Evolutionary conservation across 2,797 vertebrate genomes (phyloP).

Genomic region (Alcedo atthis): DNA sequence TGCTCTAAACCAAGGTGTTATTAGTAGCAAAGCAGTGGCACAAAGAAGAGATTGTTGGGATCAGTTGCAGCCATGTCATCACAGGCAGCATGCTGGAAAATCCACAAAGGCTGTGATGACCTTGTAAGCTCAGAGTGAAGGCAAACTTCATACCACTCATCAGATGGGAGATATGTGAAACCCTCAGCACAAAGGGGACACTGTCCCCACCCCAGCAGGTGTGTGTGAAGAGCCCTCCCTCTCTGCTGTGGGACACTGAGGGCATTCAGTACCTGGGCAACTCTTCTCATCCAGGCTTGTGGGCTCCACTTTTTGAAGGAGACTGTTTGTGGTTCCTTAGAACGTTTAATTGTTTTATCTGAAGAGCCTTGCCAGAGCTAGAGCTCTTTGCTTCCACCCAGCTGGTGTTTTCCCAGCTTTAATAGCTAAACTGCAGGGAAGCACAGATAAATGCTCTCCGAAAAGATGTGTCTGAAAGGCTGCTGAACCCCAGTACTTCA

Average conservation of each 20-base stretch:
- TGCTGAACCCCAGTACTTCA: background rate
- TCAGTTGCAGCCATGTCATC: background rate
- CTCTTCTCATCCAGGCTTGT: background rate
- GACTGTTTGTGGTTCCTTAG: background rate
- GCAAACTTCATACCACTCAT: too few relatives aligned
- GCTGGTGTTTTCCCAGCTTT: background rate
- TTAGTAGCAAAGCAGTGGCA: background rate
- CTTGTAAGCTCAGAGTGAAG: background rate
- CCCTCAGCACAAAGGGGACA: background rate
- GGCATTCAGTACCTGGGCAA: background rate
- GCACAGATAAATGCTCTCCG: background rate
- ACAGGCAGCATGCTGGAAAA: background rate
- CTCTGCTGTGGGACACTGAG: background rate
- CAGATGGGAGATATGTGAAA: background rate
- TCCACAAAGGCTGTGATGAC: background rate
- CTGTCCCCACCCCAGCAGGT: background rate
- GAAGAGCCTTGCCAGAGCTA: background rate
- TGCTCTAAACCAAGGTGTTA: background rate
- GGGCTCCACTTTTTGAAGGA: background rate
- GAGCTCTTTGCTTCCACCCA: background rate
- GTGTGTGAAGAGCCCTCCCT: background rate
- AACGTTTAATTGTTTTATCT: background rate
- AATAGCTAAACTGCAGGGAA: background rate
- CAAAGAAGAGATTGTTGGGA: background rate
- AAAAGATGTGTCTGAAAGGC: background rate